Conservation (phyloP, 2,797 vertebrate genomes). For the Rousettus madagascariensis region DNA sequence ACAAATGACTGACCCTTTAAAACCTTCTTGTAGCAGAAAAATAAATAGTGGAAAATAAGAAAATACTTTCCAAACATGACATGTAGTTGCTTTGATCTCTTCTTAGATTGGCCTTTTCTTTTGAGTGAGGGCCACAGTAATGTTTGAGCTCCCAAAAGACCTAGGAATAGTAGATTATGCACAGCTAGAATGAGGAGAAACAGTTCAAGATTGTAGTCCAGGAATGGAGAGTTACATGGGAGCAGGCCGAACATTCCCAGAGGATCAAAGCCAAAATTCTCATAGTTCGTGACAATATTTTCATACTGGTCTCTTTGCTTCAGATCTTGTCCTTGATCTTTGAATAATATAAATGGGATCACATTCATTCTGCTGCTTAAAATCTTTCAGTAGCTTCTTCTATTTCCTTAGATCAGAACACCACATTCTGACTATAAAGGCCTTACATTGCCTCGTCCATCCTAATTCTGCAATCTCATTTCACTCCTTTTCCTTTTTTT, state of each 20-base stretch:
- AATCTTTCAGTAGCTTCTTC: neutral
- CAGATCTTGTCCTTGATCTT: neutral
- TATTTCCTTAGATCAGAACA: neutral
- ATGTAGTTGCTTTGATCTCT: neutral
- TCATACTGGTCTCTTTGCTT: neutral
- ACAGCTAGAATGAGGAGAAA: neutral
- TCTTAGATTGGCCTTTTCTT: neutral
- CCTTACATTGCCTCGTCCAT: neutral
- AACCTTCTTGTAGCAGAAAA: neutral
- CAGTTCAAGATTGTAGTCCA: neutral
- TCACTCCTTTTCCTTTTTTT: neutral
- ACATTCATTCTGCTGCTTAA: neutral
- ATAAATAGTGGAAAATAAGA: neutral
- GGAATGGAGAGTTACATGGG: neutral
- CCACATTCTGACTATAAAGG: neutral
- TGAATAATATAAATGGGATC: neutral
- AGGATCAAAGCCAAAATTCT: neutral
- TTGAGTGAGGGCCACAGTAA: neutral
- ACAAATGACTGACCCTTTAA: neutral
- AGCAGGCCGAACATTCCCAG: neutral
- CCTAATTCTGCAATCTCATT: neutral
- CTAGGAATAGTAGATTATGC: neutral
- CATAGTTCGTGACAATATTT: neutral
- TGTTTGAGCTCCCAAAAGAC: neutral
- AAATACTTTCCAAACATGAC: neutral